phyloP scores from a whole-genome alignment of 2,888 invertebrate species.

The Cryptus armator region DNA sequence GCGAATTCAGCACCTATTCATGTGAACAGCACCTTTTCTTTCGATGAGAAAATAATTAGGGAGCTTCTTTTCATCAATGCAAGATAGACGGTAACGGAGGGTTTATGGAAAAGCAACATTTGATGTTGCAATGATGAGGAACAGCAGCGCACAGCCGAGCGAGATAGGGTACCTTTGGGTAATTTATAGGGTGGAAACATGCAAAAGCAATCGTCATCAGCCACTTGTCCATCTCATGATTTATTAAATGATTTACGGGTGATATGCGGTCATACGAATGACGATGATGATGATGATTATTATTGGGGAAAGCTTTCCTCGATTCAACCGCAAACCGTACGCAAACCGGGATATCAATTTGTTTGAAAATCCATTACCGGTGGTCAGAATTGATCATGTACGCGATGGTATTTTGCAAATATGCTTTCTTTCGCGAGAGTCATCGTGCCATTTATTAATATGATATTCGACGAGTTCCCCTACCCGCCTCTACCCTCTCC shows the following conservation, averaged over 20 bases:
- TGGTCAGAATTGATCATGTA: conserved; percentile 50
- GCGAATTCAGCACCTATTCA: conserved; percentile 39
- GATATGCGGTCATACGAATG: conserved; percentile 4
- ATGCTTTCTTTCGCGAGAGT: conserved; percentile 46
- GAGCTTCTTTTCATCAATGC: conserved; percentile 2
- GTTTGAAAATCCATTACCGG: conserved; percentile 68
- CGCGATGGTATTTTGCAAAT: background rate
- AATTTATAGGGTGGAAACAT: conserved; percentile 25
- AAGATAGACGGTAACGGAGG: background rate
- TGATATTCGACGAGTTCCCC: conserved; percentile 14
- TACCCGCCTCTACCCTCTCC: background rate
- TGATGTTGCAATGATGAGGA: conserved; percentile 12
- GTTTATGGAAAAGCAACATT: background rate
- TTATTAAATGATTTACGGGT: conserved; percentile 29
- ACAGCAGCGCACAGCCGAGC: background rate
- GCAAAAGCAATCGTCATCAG: conserved; percentile 43
- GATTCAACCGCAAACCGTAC: conserved; percentile 8
- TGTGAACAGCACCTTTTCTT: background rate
- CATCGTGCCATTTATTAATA: conserved; percentile 34
- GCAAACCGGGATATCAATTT: conserved; percentile 62
- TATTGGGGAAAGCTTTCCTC: conserved; percentile 52
- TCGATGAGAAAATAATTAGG: conserved; percentile 26
- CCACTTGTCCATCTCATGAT: conserved; percentile 46
- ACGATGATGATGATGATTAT: conserved; percentile 47
- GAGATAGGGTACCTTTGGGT: background rate